Conservation (phyloP, 2,888 invertebrate genomes). For the Hololepta plana region DNA sequence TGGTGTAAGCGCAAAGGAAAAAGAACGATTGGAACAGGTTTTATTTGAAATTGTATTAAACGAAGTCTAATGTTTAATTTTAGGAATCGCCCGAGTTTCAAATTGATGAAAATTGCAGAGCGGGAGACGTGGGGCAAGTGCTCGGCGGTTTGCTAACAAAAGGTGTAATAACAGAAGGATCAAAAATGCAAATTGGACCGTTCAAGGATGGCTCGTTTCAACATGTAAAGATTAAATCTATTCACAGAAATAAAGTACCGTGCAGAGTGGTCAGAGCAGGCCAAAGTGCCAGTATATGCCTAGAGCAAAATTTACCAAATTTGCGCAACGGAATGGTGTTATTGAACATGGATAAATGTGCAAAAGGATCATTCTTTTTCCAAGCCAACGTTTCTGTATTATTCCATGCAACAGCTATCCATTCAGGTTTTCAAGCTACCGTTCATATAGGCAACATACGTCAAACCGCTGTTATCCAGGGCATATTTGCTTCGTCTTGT, state of each 20-base stretch:
- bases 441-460: slow-evolving; percentile 91
- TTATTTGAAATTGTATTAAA: slow-evolving; percentile 7
- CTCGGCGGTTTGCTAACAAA: slow-evolving; percentile 70
- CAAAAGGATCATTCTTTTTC: slow-evolving; percentile 24
- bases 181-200: slow-evolving; percentile 56
- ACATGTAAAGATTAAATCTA: slow-evolving; percentile 59
- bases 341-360: slow-evolving; percentile 32
- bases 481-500: slow-evolving; percentile 43
- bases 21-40: slow-evolving; percentile 50
- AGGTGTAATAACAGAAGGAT: slow-evolving; percentile 77
- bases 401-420: slow-evolving; percentile 72
- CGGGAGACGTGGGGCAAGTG: slow-evolving; percentile 66
- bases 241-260: slow-evolving; percentile 85
- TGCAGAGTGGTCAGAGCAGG: slow-evolving; percentile 76
- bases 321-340: slow-evolving; percentile 76
- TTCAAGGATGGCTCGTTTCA: slow-evolving; percentile 62
- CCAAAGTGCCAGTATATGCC: slow-evolving; percentile 71
- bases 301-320: slow-evolving; percentile 41
- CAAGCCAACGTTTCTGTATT: slow-evolving; percentile 79
- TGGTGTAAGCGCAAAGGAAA: slow-evolving; percentile 40
- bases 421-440: slow-evolving; percentile 75
- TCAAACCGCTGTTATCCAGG: slow-evolving; percentile 84
- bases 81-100: slow-evolving; percentile 70
- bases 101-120: slow-evolving; percentile 85
- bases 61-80: slow-evolving; percentile 10